Conservation (phyloP, 2,888 invertebrate species). For the Pharmacophagus antenor region DNA sequence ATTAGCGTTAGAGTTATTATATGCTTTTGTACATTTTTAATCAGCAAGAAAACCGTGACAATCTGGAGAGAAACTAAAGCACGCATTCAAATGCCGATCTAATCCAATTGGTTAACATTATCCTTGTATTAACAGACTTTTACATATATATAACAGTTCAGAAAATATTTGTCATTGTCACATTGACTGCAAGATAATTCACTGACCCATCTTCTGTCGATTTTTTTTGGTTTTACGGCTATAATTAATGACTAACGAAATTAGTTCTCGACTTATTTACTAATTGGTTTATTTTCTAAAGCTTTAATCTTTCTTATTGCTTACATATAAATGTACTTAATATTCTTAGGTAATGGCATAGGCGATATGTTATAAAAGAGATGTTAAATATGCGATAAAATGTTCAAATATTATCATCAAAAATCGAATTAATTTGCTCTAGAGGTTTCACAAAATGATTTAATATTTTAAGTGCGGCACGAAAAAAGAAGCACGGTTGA, state of each 20-base stretch:
- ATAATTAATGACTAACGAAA: conserved; percentile 7
- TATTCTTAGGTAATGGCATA: no score
- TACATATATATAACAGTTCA: no score
- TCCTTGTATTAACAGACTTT: no score
- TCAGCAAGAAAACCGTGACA: no score
- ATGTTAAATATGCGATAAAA: background rate
- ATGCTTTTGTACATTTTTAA: no score
- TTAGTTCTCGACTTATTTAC: background rate
- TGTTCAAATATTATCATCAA: background rate
- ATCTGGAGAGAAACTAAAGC: background rate
- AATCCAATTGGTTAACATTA: background rate
- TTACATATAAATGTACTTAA: no score
- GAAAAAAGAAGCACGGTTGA: conserved; percentile 10
- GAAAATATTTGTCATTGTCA: conserved; percentile 9
- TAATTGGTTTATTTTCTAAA: background rate
- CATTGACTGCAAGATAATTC: conserved; percentile 8
- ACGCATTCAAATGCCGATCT: background rate
- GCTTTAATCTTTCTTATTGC: background rate
- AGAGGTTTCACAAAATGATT: conserved; percentile 22
- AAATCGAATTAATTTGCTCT: conserved; percentile 4
- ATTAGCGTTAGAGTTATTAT: no score
- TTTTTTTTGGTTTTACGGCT: background rate
- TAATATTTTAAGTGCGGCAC: conserved; percentile 26
- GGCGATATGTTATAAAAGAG: background rate
- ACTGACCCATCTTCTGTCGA: no score